Conservation (phyloP, 2,797 vertebrate species). For the Acanthiza pusilla region DNA sequence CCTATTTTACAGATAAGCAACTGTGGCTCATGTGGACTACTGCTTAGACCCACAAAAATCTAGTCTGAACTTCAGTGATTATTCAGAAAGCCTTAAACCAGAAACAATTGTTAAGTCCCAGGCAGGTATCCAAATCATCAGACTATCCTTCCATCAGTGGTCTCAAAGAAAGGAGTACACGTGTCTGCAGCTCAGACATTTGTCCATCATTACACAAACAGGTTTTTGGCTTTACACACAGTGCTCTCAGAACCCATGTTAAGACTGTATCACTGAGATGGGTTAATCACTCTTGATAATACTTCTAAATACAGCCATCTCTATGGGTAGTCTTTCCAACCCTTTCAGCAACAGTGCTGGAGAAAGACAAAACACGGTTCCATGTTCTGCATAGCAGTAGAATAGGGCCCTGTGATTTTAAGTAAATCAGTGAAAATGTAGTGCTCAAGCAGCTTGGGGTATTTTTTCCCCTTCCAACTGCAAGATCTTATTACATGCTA, state of each 20-base stretch:
- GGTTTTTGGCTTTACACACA: neutral
- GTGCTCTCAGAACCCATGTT: neutral
- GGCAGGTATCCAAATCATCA: neutral
- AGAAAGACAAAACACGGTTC: neutral
- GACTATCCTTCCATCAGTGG: neutral
- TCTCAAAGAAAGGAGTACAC: neutral
- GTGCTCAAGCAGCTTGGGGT: neutral
- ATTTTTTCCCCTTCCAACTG: neutral
- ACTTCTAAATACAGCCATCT: neutral
- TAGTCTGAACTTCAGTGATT: neutral
- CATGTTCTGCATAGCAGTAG: neutral
- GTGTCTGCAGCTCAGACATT: neutral
- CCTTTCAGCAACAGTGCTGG: neutral
- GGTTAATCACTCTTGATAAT: neutral
- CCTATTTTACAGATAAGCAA: neutral
- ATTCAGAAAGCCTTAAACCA: neutral
- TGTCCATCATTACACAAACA: neutral
- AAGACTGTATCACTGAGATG: neutral
- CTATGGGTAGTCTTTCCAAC: neutral
- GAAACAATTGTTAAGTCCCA: neutral
- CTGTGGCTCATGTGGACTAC: neutral
- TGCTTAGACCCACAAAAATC: neutral
- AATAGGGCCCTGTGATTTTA: neutral
- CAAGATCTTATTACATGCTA: constrained; percentile 16
- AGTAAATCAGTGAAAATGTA: neutral